Evolutionary conservation across 2,113 vertebrate genomes (phyloP), one percentile per base, ranked within the genome.

Genomic region (Urocitellus parryii): DNA sequence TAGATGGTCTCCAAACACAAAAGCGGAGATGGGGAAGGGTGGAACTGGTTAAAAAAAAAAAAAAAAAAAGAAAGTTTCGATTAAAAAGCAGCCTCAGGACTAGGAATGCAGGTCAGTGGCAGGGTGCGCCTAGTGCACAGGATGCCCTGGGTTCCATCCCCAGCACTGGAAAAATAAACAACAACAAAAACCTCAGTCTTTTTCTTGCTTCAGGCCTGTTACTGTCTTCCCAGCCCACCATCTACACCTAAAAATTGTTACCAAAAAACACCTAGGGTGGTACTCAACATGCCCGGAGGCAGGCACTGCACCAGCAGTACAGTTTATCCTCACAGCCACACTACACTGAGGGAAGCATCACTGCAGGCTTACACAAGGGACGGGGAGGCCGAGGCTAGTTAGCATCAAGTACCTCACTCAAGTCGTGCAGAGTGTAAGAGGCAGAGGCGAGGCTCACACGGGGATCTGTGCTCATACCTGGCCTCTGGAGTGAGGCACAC

Each of bases 401-500:
- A 65, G 32, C 18, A 61, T 72, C 32, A 34, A 3, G 22, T 4
- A 32, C 37, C 2, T 84, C 8, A 1, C 76, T 72, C 4, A 4
- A 39, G 18, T 74, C 18, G 39, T 8, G 2, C 3, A 84, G 3
- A 39, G 45, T 8, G 1, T 51, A 32, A 2, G 53, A 16, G 25
- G 45, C 53, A 25, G 34, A 37, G 27, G 45, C 37, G 65, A 58
- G 67, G 51, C 14, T 74, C 11, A 27, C 32, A 37, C 34, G 14
- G 0, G 2, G 24, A 2, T 42, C 86, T 3, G 17, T 12, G 13
- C 58, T 76, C 73, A 17, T 0, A 16, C 25, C 53, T 18, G 29
- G 65, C 3, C 10, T 42, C 2, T 4, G 0, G 13, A 0, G 16
- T 34, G 27, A 8, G 22, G 34, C 78, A 20, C 1, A 20, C 25